Base-by-base conservation (phyloP, 2,113 vertebrate species). In the Anser cygnoides region DNA sequence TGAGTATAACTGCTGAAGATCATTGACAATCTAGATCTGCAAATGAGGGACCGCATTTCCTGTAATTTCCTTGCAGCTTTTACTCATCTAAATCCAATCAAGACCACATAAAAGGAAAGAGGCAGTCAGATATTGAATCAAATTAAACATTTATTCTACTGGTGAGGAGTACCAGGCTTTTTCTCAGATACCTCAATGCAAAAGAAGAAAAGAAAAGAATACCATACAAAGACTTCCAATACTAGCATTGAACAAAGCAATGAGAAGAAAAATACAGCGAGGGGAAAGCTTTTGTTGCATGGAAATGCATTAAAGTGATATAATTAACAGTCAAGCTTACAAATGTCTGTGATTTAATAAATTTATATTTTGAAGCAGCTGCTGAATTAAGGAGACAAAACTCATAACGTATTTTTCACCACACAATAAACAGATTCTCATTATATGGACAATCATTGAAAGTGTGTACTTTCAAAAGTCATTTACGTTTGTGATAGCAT, bases 121-220 rank as follows among this genome's bases (percentile, higher is more conserved):
- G 41, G 44, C 43, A 91, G 9, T 68, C 87, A 92, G 41, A 83
- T 71, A 93, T 0, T 65, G 18, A 79, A 83, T 91, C 35, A 89
- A 95, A 93, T 61, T 90, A 82, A 84, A 68, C 58, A 82, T 39
- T 78, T 82, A 82, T 70, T 94, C 86, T 85, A 58, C 66, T 50
- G 21, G 35, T 84, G 55, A 76, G 89, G 33, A 91, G 35, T 52
- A 84, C 22, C 16, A 85, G 31, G 21, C 54, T 87, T 90, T 91
- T 91, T 58, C 63, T 77, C 67, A 75, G 82, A 89, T 65, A 94
- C 4, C 25, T 81, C 62, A 37, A 21, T 54, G 77, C 52, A 91
- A 79, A 91, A 1, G 1, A 84, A 73, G 58, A 85, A 92, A 89
- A 37, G 43, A 84, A 93, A 93, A 84, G 17, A 89, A 79, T 20